phyloP scores from a whole-genome alignment of 2,888 invertebrate species.

The Disparrhopalites patrizii region DNA sequence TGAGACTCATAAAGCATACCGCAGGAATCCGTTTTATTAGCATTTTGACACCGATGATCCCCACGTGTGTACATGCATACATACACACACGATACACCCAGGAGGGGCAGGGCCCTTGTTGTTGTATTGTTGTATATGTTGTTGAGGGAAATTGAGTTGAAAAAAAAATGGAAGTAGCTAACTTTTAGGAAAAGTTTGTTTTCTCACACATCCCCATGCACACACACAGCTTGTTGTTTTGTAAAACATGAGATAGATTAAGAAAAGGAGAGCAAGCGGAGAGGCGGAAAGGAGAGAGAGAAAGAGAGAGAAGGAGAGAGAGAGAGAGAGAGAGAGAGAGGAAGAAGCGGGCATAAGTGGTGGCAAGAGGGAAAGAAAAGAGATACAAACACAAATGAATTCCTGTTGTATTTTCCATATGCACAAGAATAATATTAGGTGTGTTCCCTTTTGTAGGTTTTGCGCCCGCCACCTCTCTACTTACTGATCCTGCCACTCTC shows the following conservation, averaged over 20 bases:
- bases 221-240: neutral
- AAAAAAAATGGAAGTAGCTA: slow-evolving; percentile 29
- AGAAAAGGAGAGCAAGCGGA: too few relatives aligned
- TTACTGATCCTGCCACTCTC: neutral
- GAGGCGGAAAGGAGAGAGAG: too few relatives aligned
- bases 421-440: slow-evolving; percentile 21
- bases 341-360: too few relatives aligned
- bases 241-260: too few relatives aligned
- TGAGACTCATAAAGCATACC: slow-evolving; percentile 43
- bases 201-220: slow-evolving; percentile 34
- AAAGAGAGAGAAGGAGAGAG: neutral
- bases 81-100: slow-evolving; percentile 21
- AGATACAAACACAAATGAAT: slow-evolving; percentile 24
- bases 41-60: slow-evolving; percentile 44
- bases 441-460: slow-evolving; percentile 4
- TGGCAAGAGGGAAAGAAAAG: slow-evolving; percentile 11
- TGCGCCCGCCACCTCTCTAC: neutral
- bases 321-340: slow-evolving; percentile 26
- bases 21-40: slow-evolving; percentile 47
- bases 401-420: slow-evolving; percentile 19
- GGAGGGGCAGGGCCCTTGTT: slow-evolving; percentile 24
- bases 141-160: slow-evolving; percentile 25
- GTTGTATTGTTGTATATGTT: too few relatives aligned
- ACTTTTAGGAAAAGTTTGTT: slow-evolving; percentile 33
- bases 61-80: too few relatives aligned